Evolutionary conservation across 2,113 vertebrate species (phyloP), one percentile per base, ranked within the genome.

Genomic region (Apteryx mantelli): DNA sequence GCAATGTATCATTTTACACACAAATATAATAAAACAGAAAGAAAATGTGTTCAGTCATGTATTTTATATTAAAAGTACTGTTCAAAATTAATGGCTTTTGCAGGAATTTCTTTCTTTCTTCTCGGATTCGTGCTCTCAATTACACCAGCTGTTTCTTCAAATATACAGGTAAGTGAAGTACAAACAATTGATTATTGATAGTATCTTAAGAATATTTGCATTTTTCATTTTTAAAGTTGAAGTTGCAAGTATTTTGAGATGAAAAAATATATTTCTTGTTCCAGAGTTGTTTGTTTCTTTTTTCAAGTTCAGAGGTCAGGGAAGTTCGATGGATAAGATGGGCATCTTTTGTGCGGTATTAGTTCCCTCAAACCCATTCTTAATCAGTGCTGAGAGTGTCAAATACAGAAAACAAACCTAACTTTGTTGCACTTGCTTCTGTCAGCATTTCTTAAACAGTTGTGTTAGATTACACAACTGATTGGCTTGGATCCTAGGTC

Each of bases 41-140:
- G 15, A 26, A 61, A 7, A 30, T n/a, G 5, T 66, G 24, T 76
- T 78, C 80, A 50, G 46, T 87, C 0, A 9, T 38, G 4, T 46
- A 38, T 87, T 90, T 89, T 86, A 11, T 56, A 63, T 81, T 79
- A 60, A 78, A 93, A 92, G 15, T 81, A 50, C 32, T 38, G 61
- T 22, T 95, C 44, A 91, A 68, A 64, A 68, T 82, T 34, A 52
- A 75, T 94, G 88, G 2, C 32, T 97, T 97, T 90, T 94, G 94
- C 96, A 99, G 99, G 99, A 99, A 97, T 99, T 99, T 91, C 98
- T 98, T 93, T 96, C 96, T 86, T 99, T 98, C 86, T 96, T 99
- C 73, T 97, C 98, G 44, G 98, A 98, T 76, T 98, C 94, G 13
- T 99, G 99, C 79, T 83, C 77, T 91, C 80, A 68, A 52, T 97